phyloP scores from a whole-genome alignment of 2,797 vertebrate species.

The Protonibea diacanthus region DNA sequence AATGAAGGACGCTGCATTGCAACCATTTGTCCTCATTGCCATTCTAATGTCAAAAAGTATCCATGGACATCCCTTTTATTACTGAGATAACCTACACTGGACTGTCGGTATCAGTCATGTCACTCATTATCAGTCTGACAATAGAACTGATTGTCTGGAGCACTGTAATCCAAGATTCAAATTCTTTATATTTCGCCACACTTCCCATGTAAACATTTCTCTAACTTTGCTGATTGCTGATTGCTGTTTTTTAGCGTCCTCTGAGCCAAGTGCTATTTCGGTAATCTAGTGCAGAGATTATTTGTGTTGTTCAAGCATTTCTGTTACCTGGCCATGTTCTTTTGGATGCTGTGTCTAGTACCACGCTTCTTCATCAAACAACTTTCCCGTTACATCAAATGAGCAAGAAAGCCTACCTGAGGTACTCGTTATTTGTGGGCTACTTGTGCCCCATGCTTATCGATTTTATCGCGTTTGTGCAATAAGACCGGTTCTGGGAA shows the following conservation, averaged over 20 bases:
- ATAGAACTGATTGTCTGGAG: conserved; percentile 82
- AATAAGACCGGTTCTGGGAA: not conserved
- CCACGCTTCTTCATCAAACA: conserved; percentile 82
- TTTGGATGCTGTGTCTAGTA: conserved; percentile 87
- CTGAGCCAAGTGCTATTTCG: accelerated
- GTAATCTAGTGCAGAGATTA: conserved; percentile 62
- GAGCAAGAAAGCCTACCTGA: conserved; percentile 78
- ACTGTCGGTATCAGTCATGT: conserved; percentile 75
- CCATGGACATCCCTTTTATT: not conserved
- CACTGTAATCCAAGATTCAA: conserved; percentile 78
- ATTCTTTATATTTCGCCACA: conserved; percentile 80
- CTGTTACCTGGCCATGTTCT: conserved; percentile 85
- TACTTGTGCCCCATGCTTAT: conserved; percentile 82
- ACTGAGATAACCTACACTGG: conserved; percentile 66
- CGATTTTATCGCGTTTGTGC: conserved; percentile 70
- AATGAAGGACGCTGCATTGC: conserved; percentile 57
- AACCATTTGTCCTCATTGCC: conserved; percentile 76
- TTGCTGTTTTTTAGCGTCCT: conserved; percentile 72
- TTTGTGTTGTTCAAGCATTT: conserved; percentile 83
- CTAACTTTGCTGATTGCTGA: conserved; percentile 81
- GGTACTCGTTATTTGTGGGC: conserved; percentile 75
- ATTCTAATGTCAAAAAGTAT: conserved; percentile 75
- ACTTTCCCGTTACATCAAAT: conserved; percentile 81
- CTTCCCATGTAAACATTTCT: conserved; percentile 81
- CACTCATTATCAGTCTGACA: conserved; percentile 72